Conservation (phyloP, 2,888 invertebrate genomes). For the Caenorhabditis auriculariae region DNA sequence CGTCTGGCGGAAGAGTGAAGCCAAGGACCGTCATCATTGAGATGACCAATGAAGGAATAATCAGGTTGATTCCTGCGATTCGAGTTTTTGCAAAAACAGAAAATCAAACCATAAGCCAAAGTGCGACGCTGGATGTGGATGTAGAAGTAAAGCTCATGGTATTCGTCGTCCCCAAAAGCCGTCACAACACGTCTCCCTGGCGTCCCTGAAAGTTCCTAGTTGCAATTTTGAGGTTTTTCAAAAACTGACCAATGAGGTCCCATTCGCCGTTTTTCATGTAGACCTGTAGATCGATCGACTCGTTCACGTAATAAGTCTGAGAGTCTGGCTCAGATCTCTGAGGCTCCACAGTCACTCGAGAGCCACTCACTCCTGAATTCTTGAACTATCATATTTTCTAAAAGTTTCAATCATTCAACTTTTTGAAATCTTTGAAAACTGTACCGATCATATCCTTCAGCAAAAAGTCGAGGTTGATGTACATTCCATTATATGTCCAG, state of each 20-base stretch:
- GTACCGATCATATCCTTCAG: constrained; percentile 34
- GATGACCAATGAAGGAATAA: constrained; percentile 46
- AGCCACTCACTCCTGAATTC: constrained; percentile 29
- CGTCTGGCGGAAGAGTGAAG: constrained; percentile 48
- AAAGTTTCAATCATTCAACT: neutral
- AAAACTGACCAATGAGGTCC: constrained; percentile 33
- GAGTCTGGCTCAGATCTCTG: constrained; percentile 14
- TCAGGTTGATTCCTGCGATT: constrained; percentile 36
- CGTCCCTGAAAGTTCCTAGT: constrained; percentile 22
- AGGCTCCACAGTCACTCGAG: constrained; percentile 20
- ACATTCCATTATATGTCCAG: constrained; percentile 46
- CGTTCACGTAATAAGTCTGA: constrained; percentile 42
- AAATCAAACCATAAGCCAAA: constrained; percentile 29
- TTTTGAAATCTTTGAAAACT: neutral
- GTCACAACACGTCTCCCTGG: constrained; percentile 44
- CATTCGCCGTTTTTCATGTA: constrained; percentile 47
- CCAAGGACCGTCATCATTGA: constrained; percentile 49
- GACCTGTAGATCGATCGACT: constrained; percentile 47
- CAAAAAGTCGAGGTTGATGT: constrained; percentile 43
- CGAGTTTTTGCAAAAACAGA: neutral
- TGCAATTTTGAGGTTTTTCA: neutral
- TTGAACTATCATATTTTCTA: no score
- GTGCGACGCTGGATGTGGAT: constrained; percentile 44
- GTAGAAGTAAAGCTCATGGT: constrained; percentile 47
- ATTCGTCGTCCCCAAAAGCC: constrained; percentile 34